Evolutionary conservation across 2,888 invertebrate genomes (phyloP), one percentile per base, ranked within the genome.

Genomic region (Biston betularia): DNA sequence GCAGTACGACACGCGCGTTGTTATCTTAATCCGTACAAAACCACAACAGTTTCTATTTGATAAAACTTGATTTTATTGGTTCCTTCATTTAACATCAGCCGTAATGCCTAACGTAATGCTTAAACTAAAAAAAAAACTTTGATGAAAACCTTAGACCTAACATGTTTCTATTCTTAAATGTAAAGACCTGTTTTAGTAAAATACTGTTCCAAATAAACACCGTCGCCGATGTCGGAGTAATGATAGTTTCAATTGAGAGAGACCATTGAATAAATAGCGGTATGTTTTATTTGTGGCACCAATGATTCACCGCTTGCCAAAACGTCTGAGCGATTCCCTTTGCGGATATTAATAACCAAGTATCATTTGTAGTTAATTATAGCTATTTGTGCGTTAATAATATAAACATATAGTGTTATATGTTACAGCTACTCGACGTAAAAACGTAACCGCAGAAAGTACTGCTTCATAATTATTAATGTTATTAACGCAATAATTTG

Each of bases 301-400:
- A 57, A 70, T 75, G 71, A 75, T 65, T 75, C 71, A 75, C 68
- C 69, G 63, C 70, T 70, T 73, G 75, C 75, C 75, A 75, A 75
- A 75, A 75, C 65, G 65, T 73, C 71, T 73, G 24, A 60, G 63
- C 60, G 72, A 75, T 75, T 71, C 71, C 71, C 62, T 64, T 69
- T 58, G 59, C 15, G 49, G 42, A 64, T 72, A 68, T 68, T 72
- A 52, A 63, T 66, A 66, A 42, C 33, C 24, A 38, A 35, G 54
- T 46, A 57, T 48, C 15, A 38, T 65, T 59, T 33, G 40, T 24
- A 33, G 44, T 38, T 59, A 15, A 34, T 46, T 55, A 44, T 33
- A 34, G 55, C 34, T 34, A 44, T 55, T 55, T 42, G 54, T 42
- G 24, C 10, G 24, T 42, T 55, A 33, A 42, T 24, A 12, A n/a